Conservation (phyloP, 1,140 invertebrate genomes). For the Drosophila micromelanica region DNA sequence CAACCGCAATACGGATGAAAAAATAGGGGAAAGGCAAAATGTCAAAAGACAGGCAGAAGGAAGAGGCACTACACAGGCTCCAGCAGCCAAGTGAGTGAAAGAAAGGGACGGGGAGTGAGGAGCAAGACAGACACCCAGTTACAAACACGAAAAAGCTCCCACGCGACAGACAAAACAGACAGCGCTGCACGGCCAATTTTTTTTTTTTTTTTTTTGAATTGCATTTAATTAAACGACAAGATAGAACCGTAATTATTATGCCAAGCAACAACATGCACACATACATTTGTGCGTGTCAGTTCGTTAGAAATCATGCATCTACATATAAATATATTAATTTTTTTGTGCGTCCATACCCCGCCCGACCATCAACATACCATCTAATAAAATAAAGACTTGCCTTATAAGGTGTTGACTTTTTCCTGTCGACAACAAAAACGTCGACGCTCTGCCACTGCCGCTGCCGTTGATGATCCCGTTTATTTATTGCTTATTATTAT, state of each 20-base stretch:
- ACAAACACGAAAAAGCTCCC: constrained; percentile 21
- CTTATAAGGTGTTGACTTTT: constrained; percentile 64
- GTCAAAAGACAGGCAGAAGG: constrained; percentile 23
- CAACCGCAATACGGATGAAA: constrained; percentile 27
- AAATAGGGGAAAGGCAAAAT: constrained; percentile 36
- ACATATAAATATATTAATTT: constrained; percentile 26
- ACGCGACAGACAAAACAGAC: constrained; percentile 9
- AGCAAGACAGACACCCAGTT: constrained; percentile 3
- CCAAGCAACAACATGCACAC: constrained; percentile 8
- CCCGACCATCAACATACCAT: neutral
- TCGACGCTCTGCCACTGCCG: constrained; percentile 16
- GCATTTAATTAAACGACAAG: constrained; percentile 43
- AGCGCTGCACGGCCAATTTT: constrained; percentile 11
- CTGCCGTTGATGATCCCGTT: constrained; percentile 9
- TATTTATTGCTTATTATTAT: constrained; percentile 15
- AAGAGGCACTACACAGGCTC: neutral
- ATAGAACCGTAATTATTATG: constrained; percentile 40
- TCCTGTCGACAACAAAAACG: constrained; percentile 33
- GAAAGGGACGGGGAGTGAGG: neutral
- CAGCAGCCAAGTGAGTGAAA: neutral
- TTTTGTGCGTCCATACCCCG: neutral
- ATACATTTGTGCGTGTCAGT: constrained; percentile 8
- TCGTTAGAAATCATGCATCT: constrained; percentile 12
- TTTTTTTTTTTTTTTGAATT: constrained; percentile 30
- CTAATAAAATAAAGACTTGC: constrained; percentile 56